phyloP scores from a whole-genome alignment of 2,888 invertebrate genomes.

The Amphimallon solstitiale region DNA sequence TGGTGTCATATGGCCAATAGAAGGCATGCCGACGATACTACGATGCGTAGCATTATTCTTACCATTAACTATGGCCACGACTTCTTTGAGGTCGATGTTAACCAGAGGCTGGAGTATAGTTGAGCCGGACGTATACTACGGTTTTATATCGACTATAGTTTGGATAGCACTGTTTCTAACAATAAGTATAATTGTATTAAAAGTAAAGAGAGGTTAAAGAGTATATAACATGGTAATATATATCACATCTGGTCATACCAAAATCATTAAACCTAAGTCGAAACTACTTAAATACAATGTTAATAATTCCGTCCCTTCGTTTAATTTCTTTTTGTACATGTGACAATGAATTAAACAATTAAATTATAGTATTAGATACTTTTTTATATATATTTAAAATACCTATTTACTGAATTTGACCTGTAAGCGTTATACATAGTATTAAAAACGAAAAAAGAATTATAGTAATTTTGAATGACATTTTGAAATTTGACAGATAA shows the following conservation, averaged over 20 bases:
- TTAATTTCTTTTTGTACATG: not conserved
- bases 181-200: slow-evolving; percentile 82
- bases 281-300: too few relatives aligned
- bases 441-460: too few relatives aligned
- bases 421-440: too few relatives aligned
- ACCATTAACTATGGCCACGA: slow-evolving; percentile 92
- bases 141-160: slow-evolving; percentile 83
- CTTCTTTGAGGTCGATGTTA: slow-evolving; percentile 85
- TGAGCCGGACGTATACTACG: slow-evolving; percentile 86
- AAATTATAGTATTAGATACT: slow-evolving; percentile 6
- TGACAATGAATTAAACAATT: too few relatives aligned
- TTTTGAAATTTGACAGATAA: too few relatives aligned
- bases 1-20: slow-evolving; percentile 96
- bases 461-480: too few relatives aligned
- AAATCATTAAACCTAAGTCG: not conserved
- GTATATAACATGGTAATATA: too few relatives aligned
- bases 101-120: slow-evolving; percentile 87
- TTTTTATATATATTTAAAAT: not conserved
- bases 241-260: not conserved
- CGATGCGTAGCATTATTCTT: slow-evolving; percentile 82
- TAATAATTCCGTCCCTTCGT: too few relatives aligned
- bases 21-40: slow-evolving; percentile 90
- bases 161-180: slow-evolving; percentile 88
- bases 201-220: slow-evolving; percentile 81
- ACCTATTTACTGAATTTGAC: too few relatives aligned